These are phyloP conservation scores for Dinocampus coccinellae DNA, from an alignment of 2,888 invertebrate species.

Conservation along the genomic window DNA sequence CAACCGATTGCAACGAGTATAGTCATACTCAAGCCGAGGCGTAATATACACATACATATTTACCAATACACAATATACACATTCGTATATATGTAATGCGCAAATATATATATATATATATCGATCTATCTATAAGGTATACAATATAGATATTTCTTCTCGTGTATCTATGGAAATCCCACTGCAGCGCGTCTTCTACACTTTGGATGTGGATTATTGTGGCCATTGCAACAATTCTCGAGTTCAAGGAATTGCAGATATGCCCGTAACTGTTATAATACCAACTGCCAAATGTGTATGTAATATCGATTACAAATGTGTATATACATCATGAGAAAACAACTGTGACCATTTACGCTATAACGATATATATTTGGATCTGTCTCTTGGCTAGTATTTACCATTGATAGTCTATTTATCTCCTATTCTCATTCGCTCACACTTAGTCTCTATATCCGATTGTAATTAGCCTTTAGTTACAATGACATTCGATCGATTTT, in stretches of 20 bases:
- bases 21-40: not conserved
- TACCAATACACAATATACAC: not conserved
- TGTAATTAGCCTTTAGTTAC: conserved; percentile 46
- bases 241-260: conserved; percentile 18
- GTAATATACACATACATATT: not conserved
- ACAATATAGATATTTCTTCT: too few species aligned
- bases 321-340: not conserved
- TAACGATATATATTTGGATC: too few species aligned
- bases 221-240: not conserved
- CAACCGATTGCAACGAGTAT: not conserved
- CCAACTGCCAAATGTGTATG: not conserved
- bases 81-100: not conserved
- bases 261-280: not conserved
- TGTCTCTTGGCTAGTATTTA: too few species aligned
- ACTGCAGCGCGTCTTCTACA: conserved; percentile 19
- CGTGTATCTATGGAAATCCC: too few species aligned
- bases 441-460: conserved; percentile 8
- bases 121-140: too few species aligned
- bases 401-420: too few species aligned
- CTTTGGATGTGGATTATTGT: conserved; percentile 29
- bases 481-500: conserved; percentile 27
- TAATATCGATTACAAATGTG: conserved; percentile 27
- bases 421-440: not conserved
- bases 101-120: not conserved
- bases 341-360: too few species aligned